Evolutionary conservation across 2,113 vertebrate genomes (phyloP).

Genomic region (Centrocercus urophasianus): DNA sequence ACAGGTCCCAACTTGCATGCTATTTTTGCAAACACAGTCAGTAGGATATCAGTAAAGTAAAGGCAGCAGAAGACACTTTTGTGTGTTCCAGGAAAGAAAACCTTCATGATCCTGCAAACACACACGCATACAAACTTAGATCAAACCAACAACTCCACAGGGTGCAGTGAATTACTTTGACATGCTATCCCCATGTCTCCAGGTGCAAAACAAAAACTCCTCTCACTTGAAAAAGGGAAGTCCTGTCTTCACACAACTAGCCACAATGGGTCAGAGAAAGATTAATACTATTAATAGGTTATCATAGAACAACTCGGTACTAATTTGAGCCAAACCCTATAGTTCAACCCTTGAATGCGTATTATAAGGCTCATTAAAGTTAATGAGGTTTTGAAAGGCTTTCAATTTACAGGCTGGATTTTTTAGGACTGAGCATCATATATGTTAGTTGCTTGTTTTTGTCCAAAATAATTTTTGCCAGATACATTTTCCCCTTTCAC

Average conservation of each 20-base stretch:
- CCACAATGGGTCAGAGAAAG: neutral
- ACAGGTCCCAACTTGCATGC: neutral
- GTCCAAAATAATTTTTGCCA: neutral
- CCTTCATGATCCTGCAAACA: neutral
- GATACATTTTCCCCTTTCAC: neutral
- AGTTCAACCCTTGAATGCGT: neutral
- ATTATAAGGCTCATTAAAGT: slow-evolving; percentile 1
- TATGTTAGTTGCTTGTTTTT: neutral
- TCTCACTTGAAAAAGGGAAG: neutral
- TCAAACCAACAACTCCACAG: rapidly evolving
- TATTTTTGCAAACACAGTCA: neutral
- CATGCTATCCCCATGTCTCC: rapidly evolving
- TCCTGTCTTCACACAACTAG: neutral
- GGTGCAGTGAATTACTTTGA: neutral
- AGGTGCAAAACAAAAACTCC: neutral
- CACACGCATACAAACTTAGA: neutral
- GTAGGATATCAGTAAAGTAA: neutral
- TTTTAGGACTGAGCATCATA: neutral
- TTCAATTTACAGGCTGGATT: neutral
- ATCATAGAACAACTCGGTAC: slow-evolving; percentile 18
- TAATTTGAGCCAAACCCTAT: neutral
- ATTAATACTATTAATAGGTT: slow-evolving; percentile 8
- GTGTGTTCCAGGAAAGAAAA: neutral
- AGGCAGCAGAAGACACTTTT: neutral
- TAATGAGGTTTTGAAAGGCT: slow-evolving; percentile 6